Base-by-base conservation (phyloP, 1,140 invertebrate species). In the Ctenoplectra terminalis region DNA sequence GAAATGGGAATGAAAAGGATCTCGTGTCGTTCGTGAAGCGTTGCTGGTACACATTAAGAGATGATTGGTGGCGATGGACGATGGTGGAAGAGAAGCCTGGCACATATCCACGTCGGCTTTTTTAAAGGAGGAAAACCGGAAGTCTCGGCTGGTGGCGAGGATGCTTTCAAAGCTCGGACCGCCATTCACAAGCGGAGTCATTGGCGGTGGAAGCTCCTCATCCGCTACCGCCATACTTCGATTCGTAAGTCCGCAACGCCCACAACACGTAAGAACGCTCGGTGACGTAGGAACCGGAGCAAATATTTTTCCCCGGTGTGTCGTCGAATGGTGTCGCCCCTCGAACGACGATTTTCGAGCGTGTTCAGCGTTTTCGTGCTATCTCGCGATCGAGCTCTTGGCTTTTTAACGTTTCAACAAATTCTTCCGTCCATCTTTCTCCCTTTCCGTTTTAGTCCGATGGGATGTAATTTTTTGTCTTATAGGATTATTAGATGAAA, bases 91-190 rank as follows among this genome's bases (percentile, higher is more conserved):
- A 72, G 74, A 86, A 84, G 79, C 58, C 79, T 85, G 84, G 88
- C 82, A 88, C 88, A 89, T 85, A 89, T 87, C 87, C 86, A 86
- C 86, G 81, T 90, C 83, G 87, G 85, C 82, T 91, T 93, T 90
- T 93, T 92, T 90, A 90, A 90, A 93, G 91, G 90, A 92, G 91
- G 88, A 93, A 89, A 91, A 87, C 89, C 71, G 89, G 89, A 87
- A 92, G 86, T 86, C 88, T 92, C 60, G 86, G 88, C 87, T 93
- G 92, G 90, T 93, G 91, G 92, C 91, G 88, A 87, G 90, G 92
- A 87, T 93, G 92, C 86, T 88, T 92, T 66, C 89, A 91, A 88
- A 90, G 83, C 82, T 87, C 91, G 83, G 90, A 88, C 82, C 88
- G 90, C 81, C 88, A 88, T 77, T 80, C 87, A 79, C 87, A 85